A percentile compares a stretch with the other conserved stretches of the same genome.
Evolutionary conservation across 2,888 invertebrate species (phyloP).

Genomic region (Hartigia nigra): DNA sequence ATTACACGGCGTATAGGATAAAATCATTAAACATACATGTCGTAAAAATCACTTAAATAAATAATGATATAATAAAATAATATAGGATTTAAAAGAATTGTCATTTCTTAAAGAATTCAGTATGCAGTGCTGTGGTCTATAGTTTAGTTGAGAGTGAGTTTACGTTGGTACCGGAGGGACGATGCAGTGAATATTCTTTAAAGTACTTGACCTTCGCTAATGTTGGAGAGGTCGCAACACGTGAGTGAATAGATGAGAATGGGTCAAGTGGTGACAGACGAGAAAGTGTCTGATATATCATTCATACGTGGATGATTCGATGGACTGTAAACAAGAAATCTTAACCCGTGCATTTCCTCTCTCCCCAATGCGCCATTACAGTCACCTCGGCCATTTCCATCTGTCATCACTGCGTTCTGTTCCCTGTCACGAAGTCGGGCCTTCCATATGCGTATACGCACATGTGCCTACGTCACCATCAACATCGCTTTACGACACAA

Average conservation of each 20-base stretch:
- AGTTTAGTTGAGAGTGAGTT: not conserved
- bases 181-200: not conserved
- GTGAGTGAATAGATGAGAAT: not conserved
- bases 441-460: slow-evolving; percentile 26
- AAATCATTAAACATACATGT: not conserved
- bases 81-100: not conserved
- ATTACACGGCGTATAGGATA: not conserved
- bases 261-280: not conserved
- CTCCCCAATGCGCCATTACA: slow-evolving; percentile 8
- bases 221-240: not conserved
- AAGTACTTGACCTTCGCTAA: not conserved
- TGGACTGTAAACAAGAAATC: slow-evolving; percentile 39
- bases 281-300: not conserved
- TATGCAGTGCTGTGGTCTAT: not conserved
- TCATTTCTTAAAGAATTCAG: not conserved
- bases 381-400: not conserved
- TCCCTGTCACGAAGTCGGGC: slow-evolving; percentile 30
- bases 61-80: not conserved
- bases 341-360: slow-evolving; percentile 27
- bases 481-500: slow-evolving; percentile 60
- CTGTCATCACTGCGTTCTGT: slow-evolving; percentile 19
- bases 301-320: slow-evolving; percentile 18
- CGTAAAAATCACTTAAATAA: not conserved
- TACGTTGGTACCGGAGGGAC: not conserved
- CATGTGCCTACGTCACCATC: slow-evolving; percentile 45